Evolutionary conservation across 2,888 invertebrate genomes (phyloP), one percentile per base, ranked within the genome.

Genomic region (Aromia moschata): DNA sequence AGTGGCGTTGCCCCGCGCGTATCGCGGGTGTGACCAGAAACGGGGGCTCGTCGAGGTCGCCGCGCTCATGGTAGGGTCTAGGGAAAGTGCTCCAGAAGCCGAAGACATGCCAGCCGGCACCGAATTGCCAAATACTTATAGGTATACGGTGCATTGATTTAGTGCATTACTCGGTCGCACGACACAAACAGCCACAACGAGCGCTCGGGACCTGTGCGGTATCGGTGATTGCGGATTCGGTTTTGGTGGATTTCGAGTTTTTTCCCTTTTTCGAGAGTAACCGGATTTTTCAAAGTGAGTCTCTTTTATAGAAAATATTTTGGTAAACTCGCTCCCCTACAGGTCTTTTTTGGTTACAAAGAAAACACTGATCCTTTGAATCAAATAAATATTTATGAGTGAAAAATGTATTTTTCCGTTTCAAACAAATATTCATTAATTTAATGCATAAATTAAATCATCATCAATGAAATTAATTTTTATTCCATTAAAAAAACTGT

Each of bases 31-130:
- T 60, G 60, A 56, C 60, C 53, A 16, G 12, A 44, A 31, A 43
- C 10, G 62, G 64, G 56, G 64, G 64, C 64, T 62, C 57, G 64
- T 40, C 64, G 64, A 65, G 64, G 64, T 38, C 64, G 58, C 9
- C 9, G 9, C 49, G 36, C 25, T 36, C 44, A 25, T 60, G 56
- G 61, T 62, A 63, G 65, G 62, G 63, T 57, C 38, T 25, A 56
- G 65, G 60, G 65, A 64, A 64, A 64, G 64, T 62, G 62, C 64
- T 44, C 56, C 60, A 47, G 58, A 56, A 46, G 53, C 49, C 51
- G 38, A 57, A 62, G 59, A 58, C 51, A 59, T 62, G 58, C 38
- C 62, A 25, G 30, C 49, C 36, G 52, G 47, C 25, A 25, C 49
- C 36, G 52, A 53, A 55, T 53, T 57, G 16, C 51, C 56, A 56